phyloP scores from a whole-genome alignment of 2,888 invertebrate genomes.

The Hyles lineata region DNA sequence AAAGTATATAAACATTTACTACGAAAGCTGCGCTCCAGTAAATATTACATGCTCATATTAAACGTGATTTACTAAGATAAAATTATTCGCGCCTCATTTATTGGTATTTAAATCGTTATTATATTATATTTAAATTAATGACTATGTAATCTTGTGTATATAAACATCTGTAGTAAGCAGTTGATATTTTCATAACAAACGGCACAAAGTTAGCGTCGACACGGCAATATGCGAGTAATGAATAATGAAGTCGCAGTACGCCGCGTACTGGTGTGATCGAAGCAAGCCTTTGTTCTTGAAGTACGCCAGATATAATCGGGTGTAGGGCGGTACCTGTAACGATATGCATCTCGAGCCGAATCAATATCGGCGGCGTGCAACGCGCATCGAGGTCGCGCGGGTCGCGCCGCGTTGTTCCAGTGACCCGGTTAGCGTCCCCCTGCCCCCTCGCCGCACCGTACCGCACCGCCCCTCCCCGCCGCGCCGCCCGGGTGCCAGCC shows the following conservation, averaged over 20 bases:
- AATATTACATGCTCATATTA: too few species aligned
- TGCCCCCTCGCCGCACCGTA: slow-evolving; percentile 38
- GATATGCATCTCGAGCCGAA: slow-evolving; percentile 35
- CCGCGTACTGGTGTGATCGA: background rate
- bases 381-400: slow-evolving; percentile 45
- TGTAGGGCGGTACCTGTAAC: slow-evolving; percentile 28
- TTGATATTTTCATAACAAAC: background rate
- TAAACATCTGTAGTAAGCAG: too few species aligned
- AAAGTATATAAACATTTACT: too few species aligned
- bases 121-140: background rate
- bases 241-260: background rate
- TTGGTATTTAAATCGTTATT: background rate
- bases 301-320: slow-evolving; percentile 21
- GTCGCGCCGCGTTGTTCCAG: slow-evolving; percentile 38
- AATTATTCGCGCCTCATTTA: too few species aligned
- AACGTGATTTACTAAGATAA: too few species aligned
- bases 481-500: slow-evolving; percentile 34
- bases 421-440: slow-evolving; percentile 40
- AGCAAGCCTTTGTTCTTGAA: slow-evolving; percentile 20
- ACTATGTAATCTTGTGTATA: background rate
- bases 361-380: slow-evolving; percentile 45
- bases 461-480: slow-evolving; percentile 35
- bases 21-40: too few species aligned
- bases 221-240: background rate
- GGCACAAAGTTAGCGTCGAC: background rate